A percentile compares a stretch with the other conserved stretches of the same genome.
These are phyloP conservation scores for Nannoperca australis DNA, from an alignment of 2,797 vertebrate species.

Conservation along the genomic window DNA sequence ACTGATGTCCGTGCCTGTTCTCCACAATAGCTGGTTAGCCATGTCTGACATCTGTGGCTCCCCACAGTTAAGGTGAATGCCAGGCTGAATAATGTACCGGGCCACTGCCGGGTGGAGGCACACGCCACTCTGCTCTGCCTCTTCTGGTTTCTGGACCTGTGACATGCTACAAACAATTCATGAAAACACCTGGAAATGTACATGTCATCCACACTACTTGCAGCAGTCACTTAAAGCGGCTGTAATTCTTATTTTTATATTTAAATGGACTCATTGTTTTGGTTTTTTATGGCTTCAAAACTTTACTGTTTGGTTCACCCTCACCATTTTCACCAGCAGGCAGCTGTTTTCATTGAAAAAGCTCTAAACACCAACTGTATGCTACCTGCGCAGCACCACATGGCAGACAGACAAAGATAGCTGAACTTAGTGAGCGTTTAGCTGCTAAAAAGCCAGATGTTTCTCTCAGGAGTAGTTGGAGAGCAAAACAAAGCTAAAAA, in stretches of 20 bases:
- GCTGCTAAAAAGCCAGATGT: neutral
- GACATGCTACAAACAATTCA: slow-evolving; percentile 41
- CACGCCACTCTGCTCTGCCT: slow-evolving; percentile 75
- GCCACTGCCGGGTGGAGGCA: slow-evolving; percentile 57
- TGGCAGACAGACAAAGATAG: neutral
- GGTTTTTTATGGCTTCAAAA: neutral
- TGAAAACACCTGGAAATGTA: slow-evolving; percentile 34
- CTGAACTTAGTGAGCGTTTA: neutral
- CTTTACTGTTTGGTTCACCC: neutral
- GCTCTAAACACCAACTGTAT: neutral
- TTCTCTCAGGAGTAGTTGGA: neutral
- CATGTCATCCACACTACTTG: neutral
- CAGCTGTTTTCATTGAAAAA: neutral
- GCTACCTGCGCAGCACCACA: neutral
- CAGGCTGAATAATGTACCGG: slow-evolving; percentile 73
- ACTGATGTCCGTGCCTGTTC: slow-evolving; percentile 70
- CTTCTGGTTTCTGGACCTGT: slow-evolving; percentile 61
- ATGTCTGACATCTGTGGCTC: slow-evolving; percentile 74
- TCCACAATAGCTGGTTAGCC: slow-evolving; percentile 72
- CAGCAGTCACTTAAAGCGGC: neutral
- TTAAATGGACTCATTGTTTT: neutral
- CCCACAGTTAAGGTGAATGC: slow-evolving; percentile 70
- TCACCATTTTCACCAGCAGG: neutral
- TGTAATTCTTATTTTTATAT: neutral
- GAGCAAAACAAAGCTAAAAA: neutral